Conservation (phyloP, 1,140 invertebrate species). For the Drusus annulatus region DNA sequence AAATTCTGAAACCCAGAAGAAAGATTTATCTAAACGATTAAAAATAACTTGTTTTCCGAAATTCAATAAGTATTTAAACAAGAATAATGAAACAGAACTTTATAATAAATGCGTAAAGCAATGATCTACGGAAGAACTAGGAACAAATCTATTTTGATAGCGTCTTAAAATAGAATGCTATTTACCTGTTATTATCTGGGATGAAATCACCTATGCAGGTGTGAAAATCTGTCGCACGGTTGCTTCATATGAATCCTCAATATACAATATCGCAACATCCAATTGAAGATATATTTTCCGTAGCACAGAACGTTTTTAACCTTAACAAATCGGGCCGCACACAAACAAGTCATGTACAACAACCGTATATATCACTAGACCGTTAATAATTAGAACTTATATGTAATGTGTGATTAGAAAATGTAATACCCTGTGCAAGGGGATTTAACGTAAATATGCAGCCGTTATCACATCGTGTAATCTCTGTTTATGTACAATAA, state of each 20-base stretch:
- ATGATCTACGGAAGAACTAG: too few relatives aligned
- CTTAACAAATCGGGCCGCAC: background rate
- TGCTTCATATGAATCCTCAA: background rate
- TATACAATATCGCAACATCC: background rate
- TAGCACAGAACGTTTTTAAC: background rate
- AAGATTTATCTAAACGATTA: too few relatives aligned
- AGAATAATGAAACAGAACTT: too few relatives aligned
- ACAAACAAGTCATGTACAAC: background rate
- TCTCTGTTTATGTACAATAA: constrained; percentile 52
- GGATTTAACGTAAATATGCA: constrained; percentile 42
- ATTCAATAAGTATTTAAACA: too few relatives aligned
- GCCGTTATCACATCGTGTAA: constrained; percentile 47
- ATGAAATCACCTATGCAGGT: too few relatives aligned
- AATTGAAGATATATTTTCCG: background rate
- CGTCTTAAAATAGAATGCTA: too few relatives aligned
- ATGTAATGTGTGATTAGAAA: background rate
- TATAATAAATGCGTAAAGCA: too few relatives aligned
- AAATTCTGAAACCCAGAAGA: too few relatives aligned
- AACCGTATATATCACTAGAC: background rate
- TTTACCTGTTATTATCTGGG: too few relatives aligned
- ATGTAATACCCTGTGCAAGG: constrained; percentile 25
- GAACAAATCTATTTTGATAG: too few relatives aligned
- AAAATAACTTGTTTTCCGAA: too few relatives aligned
- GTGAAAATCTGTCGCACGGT: too few relatives aligned
- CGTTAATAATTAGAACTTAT: background rate